These are phyloP conservation scores for Drosophila aldrichi DNA, from an alignment of 2,888 invertebrate genomes.

Conservation along the genomic window DNA sequence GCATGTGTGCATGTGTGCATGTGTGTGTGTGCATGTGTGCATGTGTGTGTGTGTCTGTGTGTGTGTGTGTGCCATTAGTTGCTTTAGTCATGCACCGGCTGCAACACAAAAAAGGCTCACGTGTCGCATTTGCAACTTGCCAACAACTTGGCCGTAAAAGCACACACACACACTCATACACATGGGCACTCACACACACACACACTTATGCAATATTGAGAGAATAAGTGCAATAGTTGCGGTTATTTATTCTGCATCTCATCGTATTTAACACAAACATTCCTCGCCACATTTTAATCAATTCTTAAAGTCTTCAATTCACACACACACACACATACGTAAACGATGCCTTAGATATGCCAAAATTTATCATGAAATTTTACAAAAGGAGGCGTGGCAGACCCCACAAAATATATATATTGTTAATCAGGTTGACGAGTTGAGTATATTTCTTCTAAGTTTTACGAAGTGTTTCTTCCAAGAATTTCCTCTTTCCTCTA, in stretches of 20 bases:
- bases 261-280: conserved; percentile 38
- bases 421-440: too few relatives aligned
- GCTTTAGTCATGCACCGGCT: conserved; percentile 68
- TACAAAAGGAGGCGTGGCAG: too few relatives aligned
- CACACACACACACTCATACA: conserved; percentile 10
- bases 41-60: conserved; percentile 24
- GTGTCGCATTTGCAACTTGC: conserved; percentile 66
- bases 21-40: conserved; percentile 15
- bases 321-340: background rate
- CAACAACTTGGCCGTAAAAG: conserved; percentile 68
- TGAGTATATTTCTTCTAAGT: too few relatives aligned
- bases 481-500: too few relatives aligned
- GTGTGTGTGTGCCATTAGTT: conserved; percentile 67
- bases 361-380: background rate
- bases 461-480: too few relatives aligned
- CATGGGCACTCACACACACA: conserved; percentile 14
- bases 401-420: too few relatives aligned
- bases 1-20: conserved; percentile 18
- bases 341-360: too few relatives aligned
- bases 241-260: conserved; percentile 50
- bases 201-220: conserved; percentile 2
- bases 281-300: conserved; percentile 45
- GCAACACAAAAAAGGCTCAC: conserved; percentile 62
- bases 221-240: conserved; percentile 42
- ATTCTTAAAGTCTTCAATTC: conserved; percentile 35